Conservation (phyloP, 2,113 vertebrate species). For the Corythaixoides concolor region DNA sequence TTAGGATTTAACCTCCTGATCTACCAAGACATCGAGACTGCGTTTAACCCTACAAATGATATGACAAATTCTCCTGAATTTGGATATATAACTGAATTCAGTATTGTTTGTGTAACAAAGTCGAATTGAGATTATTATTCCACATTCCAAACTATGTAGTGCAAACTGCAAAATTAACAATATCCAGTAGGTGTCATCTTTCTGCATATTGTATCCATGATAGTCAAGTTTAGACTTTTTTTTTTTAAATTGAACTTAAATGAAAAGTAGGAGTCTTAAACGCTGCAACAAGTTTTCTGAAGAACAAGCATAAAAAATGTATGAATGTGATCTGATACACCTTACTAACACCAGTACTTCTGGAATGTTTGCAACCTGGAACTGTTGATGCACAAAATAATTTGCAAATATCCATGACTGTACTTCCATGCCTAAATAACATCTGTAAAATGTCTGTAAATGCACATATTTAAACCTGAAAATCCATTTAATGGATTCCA, state of each 20-base stretch:
- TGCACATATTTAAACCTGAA: neutral
- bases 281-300: neutral
- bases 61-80: neutral
- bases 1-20: neutral
- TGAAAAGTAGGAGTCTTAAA: neutral
- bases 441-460: neutral
- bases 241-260: neutral
- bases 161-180: neutral
- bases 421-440: neutral
- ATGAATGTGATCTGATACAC: neutral
- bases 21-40: neutral
- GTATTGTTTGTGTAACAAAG: neutral
- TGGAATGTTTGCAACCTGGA: neutral
- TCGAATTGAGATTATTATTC: neutral
- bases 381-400: neutral
- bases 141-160: neutral
- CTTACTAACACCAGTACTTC: neutral
- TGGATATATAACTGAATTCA: neutral
- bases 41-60: neutral
- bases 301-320: neutral
- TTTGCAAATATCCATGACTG: neutral
- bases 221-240: neutral
- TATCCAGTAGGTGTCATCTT: constrained; percentile 32
- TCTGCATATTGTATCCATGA: neutral
- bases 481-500: neutral